phyloP scores from a whole-genome alignment of 30 jellyfish, hydroid and myxozoan species.

The Chrysaora quinquecirrha region DNA sequence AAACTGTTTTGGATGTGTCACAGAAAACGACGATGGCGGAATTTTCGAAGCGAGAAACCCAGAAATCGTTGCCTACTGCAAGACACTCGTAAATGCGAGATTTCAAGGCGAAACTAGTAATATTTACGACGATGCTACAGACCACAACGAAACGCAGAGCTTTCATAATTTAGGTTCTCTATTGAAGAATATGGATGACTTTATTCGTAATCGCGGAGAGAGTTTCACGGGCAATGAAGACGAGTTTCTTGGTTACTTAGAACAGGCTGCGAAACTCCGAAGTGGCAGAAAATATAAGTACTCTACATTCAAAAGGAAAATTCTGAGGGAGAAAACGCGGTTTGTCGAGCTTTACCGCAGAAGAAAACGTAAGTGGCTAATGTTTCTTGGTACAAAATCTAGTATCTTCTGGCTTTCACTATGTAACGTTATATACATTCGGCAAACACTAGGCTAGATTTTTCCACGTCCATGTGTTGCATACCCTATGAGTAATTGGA shows the following conservation, averaged over 20 bases:
- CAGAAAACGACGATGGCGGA: conserved; percentile 48
- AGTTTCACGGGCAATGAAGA: conserved; percentile 55
- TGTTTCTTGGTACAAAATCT: too few species aligned
- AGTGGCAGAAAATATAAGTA: conserved; percentile 19
- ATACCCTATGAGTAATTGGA: too few species aligned
- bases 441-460: too few species aligned
- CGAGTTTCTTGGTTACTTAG: conserved; percentile 26
- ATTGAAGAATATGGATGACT: conserved; percentile 29
- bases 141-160: conserved; percentile 38
- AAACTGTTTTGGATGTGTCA: conserved; percentile 46
- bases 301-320: conserved; percentile 27
- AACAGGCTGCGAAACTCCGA: conserved; percentile 30
- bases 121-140: conserved; percentile 23
- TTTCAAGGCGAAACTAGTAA: conserved; percentile 67
- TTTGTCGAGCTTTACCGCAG: conserved; percentile 60
- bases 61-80: conserved; percentile 24
- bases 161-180: conserved; percentile 22
- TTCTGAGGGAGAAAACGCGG: conserved; percentile 64
- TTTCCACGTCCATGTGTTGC: too few species aligned
- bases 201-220: conserved; percentile 45
- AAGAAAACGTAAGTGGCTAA: conserved; percentile 22
- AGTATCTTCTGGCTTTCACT: too few species aligned
- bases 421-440: too few species aligned
- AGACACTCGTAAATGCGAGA: conserved; percentile 18
- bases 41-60: conserved; percentile 29